Conservation (phyloP, 2,888 invertebrate genomes). For the Lepidochrysops patricia region DNA sequence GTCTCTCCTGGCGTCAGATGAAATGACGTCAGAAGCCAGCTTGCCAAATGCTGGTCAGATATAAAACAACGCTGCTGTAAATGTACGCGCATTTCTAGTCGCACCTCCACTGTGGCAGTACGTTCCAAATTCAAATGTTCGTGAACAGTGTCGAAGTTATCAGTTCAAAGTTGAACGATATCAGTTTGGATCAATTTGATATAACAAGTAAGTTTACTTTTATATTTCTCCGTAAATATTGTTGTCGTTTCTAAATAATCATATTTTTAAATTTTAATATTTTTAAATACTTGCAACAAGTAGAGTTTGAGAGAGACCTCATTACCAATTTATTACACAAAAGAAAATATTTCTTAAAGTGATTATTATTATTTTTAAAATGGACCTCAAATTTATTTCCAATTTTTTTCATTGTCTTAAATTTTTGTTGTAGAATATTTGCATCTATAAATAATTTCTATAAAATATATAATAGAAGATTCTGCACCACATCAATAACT, state of each 20-base stretch:
- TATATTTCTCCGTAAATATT: neutral
- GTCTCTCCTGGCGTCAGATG: slow-evolving; percentile 44
- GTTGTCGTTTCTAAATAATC: too few relatives aligned
- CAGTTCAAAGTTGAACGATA: slow-evolving; percentile 49
- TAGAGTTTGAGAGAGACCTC: too few relatives aligned
- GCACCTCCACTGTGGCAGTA: slow-evolving; percentile 27
- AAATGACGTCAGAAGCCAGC: slow-evolving; percentile 52
- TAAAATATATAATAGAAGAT: neutral
- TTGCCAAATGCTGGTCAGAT: slow-evolving; percentile 65
- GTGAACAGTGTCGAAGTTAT: slow-evolving; percentile 39
- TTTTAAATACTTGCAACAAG: too few relatives aligned
- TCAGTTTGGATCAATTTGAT: slow-evolving; percentile 34
- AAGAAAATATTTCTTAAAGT: too few relatives aligned
- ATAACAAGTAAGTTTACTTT: slow-evolving; percentile 18
- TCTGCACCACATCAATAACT: slow-evolving; percentile 1
- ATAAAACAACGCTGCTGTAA: slow-evolving; percentile 49
- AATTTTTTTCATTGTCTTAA: too few relatives aligned
- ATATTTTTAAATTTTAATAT: too few relatives aligned
- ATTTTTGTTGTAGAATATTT: too few relatives aligned
- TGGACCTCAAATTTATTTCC: too few relatives aligned
- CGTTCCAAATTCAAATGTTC: slow-evolving; percentile 11
- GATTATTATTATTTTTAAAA: too few relatives aligned
- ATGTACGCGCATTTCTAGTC: slow-evolving; percentile 44
- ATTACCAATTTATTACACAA: too few relatives aligned
- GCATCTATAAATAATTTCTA: too few relatives aligned